A percentile compares a stretch with the other conserved stretches of the same genome.
phyloP scores from a whole-genome alignment of 1,140 invertebrate genomes.

The Contarinia nasturtii region DNA sequence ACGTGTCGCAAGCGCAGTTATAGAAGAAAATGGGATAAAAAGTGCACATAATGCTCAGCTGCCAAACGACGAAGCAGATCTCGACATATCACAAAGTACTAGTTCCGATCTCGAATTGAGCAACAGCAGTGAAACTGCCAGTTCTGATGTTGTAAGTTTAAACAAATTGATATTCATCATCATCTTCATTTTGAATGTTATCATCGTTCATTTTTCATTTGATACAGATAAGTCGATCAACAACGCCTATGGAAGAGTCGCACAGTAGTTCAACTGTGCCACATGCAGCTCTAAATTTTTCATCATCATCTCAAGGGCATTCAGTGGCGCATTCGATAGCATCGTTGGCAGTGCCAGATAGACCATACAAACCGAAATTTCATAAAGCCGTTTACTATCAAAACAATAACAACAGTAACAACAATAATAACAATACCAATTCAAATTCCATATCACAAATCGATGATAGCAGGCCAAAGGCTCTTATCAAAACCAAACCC shows the following conservation, averaged over 20 bases:
- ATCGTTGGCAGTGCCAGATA: slow-evolving; percentile 8
- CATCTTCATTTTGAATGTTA: neutral
- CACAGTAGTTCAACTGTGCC: neutral
- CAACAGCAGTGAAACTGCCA: slow-evolving; percentile 7
- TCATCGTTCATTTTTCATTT: no score
- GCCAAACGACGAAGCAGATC: no score
- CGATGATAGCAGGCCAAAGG: neutral
- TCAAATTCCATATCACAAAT: neutral
- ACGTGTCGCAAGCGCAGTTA: slow-evolving; percentile 51
- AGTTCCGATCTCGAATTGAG: slow-evolving; percentile 10
- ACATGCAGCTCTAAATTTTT: neutral
- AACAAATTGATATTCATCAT: no score
- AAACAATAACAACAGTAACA: slow-evolving; percentile 1
- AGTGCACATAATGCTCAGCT: no score
- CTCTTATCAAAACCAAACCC: neutral
- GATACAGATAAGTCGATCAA: slow-evolving; percentile 18
- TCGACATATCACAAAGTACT: no score
- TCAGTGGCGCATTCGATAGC: neutral
- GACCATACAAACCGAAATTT: slow-evolving; percentile 59
- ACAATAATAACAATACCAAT: neutral
- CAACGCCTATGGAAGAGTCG: slow-evolving; percentile 17
- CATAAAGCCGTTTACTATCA: slow-evolving; percentile 40
- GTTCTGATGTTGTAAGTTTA: neutral
- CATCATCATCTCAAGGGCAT: neutral
- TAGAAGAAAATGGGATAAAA: slow-evolving; percentile 7